Conservation (phyloP, 2,797 vertebrate species). For the Neoniphon sammara region DNA sequence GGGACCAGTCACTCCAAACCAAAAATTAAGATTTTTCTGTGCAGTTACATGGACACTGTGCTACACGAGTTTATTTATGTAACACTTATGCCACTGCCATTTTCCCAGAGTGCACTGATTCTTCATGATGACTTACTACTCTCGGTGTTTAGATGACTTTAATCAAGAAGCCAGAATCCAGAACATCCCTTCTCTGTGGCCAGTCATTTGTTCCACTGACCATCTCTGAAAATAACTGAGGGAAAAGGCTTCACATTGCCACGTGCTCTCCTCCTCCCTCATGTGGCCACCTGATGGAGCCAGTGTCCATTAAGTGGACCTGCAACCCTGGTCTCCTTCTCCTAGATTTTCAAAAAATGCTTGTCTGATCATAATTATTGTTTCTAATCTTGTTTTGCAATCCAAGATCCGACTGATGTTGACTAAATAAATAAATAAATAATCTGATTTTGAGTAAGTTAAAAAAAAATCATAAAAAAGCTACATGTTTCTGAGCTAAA, state of each 20-base stretch:
- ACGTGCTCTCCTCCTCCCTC: not conserved
- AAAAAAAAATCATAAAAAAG: no score
- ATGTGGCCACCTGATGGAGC: slow-evolving; percentile 64
- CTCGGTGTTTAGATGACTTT: not conserved
- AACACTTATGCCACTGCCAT: not conserved
- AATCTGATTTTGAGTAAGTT: no score
- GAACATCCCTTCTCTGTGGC: not conserved
- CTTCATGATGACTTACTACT: slow-evolving; percentile 20
- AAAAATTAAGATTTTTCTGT: slow-evolving; percentile 1
- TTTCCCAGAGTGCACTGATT: slow-evolving; percentile 7
- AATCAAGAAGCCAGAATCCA: not conserved
- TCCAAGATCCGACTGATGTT: no score
- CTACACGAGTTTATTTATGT: not conserved
- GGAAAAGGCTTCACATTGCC: slow-evolving; percentile 1
- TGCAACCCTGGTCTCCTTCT: not conserved
- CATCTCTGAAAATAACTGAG: slow-evolving; percentile 17
- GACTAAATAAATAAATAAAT: no score
- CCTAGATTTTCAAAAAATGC: no score
- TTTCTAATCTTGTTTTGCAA: no score
- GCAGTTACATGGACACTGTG: not conserved
- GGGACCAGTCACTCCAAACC: not conserved
- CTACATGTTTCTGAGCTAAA: no score
- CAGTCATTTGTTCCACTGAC: not conserved
- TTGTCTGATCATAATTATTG: no score
- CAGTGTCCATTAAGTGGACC: slow-evolving; percentile 32